Base-by-base conservation (phyloP, 2,888 invertebrate species). In the Anoncus sp. region DNA sequence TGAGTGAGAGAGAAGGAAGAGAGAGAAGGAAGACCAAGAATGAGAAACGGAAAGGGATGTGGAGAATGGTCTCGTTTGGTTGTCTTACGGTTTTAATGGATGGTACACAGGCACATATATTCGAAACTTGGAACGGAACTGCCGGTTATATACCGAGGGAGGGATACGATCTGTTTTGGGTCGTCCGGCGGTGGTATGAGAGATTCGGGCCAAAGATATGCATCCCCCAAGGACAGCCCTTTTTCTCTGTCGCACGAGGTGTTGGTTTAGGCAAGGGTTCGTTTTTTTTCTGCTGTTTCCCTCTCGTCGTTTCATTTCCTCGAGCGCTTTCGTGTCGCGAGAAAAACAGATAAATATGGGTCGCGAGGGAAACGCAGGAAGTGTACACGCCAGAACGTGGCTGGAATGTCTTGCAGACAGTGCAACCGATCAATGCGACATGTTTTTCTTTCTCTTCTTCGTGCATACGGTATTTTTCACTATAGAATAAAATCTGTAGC, bases 181-280 rank as follows among this genome's bases (percentile, higher is more conserved):
- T 81, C 75, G 78, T 81, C 75, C 77, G 77, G 75, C 81, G 75
- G 76, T 77, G 81, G 81, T 16, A 57, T 71, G 45, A 67, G 82
- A 86, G 86, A 87, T 86, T 83, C 82, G 49, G 82, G 75, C 73
- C 83, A 77, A 75, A 82, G 86, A 88, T 87, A 85, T 71, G 78
- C 67, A 81, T 84, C 84, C 75, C 67, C 67, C 79, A 81, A 77
- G 85, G 84, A 82, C 82, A 84, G 57, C 82, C 82, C 83, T 81
- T 85, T 86, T 82, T 84, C 63, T 84, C 65, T 85, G 82, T 70
- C 81, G 73, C 80, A 38, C 59, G 81, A 85, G 85, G 83, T 86
- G 87, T 86, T 88, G 83, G 81, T 86, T 87, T 85, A 85, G 87
- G 86, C 86, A 88, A 87, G 86, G 88, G 85, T 85, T 87, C 84